phyloP scores from a whole-genome alignment of 2,888 invertebrate genomes.

The Dryococelus australis region DNA sequence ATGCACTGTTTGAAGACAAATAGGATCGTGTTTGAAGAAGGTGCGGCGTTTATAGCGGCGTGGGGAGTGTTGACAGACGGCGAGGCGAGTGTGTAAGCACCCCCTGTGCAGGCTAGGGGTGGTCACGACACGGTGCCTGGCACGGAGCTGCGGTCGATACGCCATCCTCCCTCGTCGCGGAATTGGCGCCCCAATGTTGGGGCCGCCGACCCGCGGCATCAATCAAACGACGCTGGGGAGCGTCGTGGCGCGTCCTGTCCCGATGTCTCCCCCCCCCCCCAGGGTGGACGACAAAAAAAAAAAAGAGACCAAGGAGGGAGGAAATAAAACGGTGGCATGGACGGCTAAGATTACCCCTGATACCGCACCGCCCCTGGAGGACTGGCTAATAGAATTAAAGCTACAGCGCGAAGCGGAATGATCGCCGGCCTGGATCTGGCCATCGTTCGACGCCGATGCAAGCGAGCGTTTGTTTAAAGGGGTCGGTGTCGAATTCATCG shows the following conservation, averaged over 20 bases:
- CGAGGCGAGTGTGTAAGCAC: no score
- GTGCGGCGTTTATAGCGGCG: no score
- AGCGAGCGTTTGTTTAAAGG: background rate
- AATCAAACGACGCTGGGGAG: background rate
- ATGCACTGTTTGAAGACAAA: no score
- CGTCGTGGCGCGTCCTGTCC: background rate
- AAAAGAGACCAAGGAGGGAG: background rate
- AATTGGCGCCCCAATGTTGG: background rate
- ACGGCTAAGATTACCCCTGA: background rate
- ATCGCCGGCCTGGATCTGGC: background rate
- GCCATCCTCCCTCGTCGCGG: background rate
- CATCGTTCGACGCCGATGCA: background rate
- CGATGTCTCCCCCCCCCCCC: no score
- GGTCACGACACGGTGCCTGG: slow-evolving; percentile 1
- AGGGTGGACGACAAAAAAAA: background rate
- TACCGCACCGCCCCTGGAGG: background rate
- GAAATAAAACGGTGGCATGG: background rate
- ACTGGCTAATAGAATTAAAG: background rate
- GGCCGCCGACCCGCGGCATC: background rate
- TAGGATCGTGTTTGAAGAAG: no score
- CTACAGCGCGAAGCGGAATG: background rate
- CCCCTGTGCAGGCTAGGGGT: background rate
- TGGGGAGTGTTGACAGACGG: no score
- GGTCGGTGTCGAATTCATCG: no score
- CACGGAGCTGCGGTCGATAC: background rate